Evolutionary conservation across 2,113 vertebrate genomes (phyloP).

Genomic region (Gopherus flavomarginatus): DNA sequence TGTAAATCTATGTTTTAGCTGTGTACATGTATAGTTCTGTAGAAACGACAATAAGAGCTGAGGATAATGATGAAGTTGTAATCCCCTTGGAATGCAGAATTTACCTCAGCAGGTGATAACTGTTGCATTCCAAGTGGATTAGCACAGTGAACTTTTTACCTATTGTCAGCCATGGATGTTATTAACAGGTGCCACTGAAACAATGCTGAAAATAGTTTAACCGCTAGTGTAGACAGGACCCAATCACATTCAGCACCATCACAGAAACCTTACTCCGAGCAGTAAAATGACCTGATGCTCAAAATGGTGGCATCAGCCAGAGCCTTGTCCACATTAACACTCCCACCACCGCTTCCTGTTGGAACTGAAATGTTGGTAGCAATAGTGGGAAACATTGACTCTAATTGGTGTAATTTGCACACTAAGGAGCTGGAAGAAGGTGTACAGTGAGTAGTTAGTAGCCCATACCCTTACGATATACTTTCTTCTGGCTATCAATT

Average conservation of each 20-base stretch:
- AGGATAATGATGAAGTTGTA: not conserved
- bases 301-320: fast-evolving
- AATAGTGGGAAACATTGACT: not conserved
- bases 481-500: not conserved
- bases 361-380: not conserved
- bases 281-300: fast-evolving
- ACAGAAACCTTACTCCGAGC: not conserved
- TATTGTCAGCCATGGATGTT: not conserved
- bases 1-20: slow-evolving; percentile 24
- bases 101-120: not conserved
- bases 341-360: not conserved
- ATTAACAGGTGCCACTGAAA: slow-evolving; percentile 19
- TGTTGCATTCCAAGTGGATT: slow-evolving; percentile 50
- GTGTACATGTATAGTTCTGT: slow-evolving; percentile 11
- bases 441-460: not conserved
- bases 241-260: not conserved
- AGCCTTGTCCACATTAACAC: not conserved
- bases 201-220: fast-evolving
- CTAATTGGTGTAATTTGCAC: not conserved
- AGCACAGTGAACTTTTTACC: not conserved
- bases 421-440: not conserved
- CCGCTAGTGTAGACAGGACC: fast-evolving
- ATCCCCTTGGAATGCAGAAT: slow-evolving; percentile 63
- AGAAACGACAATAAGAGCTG: not conserved
- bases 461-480: not conserved